phyloP scores from a whole-genome alignment of 2,797 vertebrate species.

The Prunella strophiata region DNA sequence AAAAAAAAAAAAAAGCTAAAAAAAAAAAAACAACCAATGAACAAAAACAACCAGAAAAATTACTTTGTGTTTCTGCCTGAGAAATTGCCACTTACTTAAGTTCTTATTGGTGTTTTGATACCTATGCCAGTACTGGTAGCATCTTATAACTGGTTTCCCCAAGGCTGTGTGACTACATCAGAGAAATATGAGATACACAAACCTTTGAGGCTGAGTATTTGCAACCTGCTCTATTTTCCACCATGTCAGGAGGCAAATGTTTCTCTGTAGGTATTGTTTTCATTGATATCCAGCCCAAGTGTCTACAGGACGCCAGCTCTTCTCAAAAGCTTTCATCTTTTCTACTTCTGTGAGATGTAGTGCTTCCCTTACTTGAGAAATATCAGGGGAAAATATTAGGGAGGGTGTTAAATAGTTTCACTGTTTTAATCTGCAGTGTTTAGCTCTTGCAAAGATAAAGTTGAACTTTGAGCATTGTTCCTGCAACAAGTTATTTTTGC shows the following conservation, averaged over 20 bases:
- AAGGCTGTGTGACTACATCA: background rate
- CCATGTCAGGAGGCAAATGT: background rate
- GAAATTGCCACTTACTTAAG: background rate
- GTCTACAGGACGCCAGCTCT: background rate
- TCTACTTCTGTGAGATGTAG: background rate
- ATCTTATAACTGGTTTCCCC: background rate
- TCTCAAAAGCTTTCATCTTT: background rate
- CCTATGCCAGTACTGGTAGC: background rate
- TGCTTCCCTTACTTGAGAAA: background rate
- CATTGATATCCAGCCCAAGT: background rate
- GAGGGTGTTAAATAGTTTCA: background rate
- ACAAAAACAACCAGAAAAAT: background rate
- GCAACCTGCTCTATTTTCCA: background rate
- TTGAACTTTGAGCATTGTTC: background rate
- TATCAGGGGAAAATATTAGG: background rate
- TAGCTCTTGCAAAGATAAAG: background rate
- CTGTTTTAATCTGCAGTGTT: fast-evolving
- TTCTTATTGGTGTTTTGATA: background rate
- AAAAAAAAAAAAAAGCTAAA: background rate
- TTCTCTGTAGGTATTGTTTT: background rate
- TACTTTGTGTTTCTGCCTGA: background rate
- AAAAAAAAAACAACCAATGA: fast-evolving
- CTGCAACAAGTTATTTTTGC: background rate
- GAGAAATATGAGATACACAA: background rate
- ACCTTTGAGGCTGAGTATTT: too few relatives aligned